Evolutionary conservation across 2,113 vertebrate genomes (phyloP), one percentile per base, ranked within the genome.

Genomic region (Scomber japonicus): DNA sequence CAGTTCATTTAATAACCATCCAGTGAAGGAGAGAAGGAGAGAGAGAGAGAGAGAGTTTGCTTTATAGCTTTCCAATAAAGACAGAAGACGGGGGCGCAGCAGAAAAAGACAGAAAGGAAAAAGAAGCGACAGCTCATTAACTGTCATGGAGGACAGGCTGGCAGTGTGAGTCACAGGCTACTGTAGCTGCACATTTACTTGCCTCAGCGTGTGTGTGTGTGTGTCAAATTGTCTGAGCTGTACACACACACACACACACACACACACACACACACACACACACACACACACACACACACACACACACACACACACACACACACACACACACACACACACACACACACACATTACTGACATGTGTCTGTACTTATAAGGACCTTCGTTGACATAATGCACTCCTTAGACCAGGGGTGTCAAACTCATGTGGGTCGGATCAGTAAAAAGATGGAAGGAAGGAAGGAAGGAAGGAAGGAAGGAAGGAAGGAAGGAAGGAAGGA

Each of bases 111-210:
- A 4, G 63, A 46, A 7, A 64, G 67, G 75, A 78, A 54, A 14
- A 82, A 68, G 78, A 61, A 59, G 75, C 35, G 78, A 78, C 87
- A 88, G 90, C 92, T 94, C 91, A 88, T 93, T 94, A 94, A 90
- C 84, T 78, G 87, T 89, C 92, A 89, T 63, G 73, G 88, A 79
- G 87, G 85, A 87, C 19, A n/a, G 75, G 69, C 75, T 57, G 72
- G 63, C 73, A 31, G 68, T 82, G 81, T 81, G 67, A 94, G 82
- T 94, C 92, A 93, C 83, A 61, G 72, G 56, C 68, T 86, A 55
- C 84, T 80, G 80, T 76, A 80, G 73, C 76, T 57, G 50, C 73
- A 66, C 60, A 73, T 82, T 77, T 30, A 71, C 86, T 63, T 46
- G 77, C 75, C 71, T 82, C 67, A 31, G 62, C 50, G 56, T 83